Evolutionary conservation across 92 coral and sea anemone species (phyloP).

Genomic region (Zoanthus gigantus): DNA sequence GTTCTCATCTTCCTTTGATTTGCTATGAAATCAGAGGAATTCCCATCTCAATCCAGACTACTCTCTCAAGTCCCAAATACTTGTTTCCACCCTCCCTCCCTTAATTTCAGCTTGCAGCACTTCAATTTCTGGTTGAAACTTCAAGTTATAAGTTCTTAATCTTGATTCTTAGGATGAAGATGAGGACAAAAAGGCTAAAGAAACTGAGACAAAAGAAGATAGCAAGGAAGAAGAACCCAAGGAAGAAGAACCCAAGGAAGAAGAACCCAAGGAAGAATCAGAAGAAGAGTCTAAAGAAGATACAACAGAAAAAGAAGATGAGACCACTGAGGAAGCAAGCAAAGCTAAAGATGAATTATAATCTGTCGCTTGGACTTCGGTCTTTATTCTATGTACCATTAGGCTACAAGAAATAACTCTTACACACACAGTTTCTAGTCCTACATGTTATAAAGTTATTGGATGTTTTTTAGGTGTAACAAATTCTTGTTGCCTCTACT

Average conservation of each 20-base stretch:
- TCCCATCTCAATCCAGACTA: no score
- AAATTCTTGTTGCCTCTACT: conserved; percentile 28
- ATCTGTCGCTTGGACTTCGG: conserved; percentile 21
- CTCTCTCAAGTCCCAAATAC: no score
- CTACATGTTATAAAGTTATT: conserved; percentile 38
- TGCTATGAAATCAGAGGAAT: no score
- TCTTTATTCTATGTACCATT: background rate
- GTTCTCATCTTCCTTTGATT: no score
- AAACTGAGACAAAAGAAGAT: no score
- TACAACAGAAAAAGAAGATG: conserved; percentile 64
- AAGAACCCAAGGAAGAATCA: conserved; percentile 52
- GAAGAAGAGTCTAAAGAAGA: conserved; percentile 58
- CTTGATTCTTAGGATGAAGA: conserved; percentile 39
- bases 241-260: conserved; percentile 39
- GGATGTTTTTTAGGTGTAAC: conserved; percentile 51
- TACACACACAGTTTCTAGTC: conserved; percentile 6
- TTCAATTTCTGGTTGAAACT: no score
- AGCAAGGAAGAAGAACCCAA: conserved; percentile 17
- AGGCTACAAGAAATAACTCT: conserved; percentile 9
- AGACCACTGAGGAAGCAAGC: conserved; percentile 75
- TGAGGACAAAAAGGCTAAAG: conserved; percentile 16
- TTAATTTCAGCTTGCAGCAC: no score
- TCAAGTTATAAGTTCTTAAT: background rate
- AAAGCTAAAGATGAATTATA: conserved; percentile 84
- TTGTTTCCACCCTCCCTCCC: no score